phyloP scores from a whole-genome alignment of 2,888 invertebrate genomes.

The Lycocerus yunnanus region DNA sequence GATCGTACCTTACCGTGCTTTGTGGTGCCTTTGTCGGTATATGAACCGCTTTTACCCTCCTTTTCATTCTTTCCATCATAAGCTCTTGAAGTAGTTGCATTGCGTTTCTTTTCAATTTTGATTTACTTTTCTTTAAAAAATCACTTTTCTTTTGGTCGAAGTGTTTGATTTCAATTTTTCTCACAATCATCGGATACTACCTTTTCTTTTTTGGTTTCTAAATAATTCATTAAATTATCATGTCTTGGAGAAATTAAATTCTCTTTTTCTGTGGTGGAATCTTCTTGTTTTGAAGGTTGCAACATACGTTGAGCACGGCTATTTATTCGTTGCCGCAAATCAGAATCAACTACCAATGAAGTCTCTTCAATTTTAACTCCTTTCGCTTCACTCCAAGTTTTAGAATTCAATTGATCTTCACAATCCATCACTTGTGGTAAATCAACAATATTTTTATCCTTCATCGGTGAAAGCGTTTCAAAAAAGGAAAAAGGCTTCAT shows the following conservation, averaged over 20 bases:
- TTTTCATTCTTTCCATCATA: not conserved
- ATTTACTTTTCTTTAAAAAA: not conserved
- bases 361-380: no score
- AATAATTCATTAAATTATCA: not conserved
- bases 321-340: no score
- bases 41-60: not conserved
- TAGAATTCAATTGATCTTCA: not conserved
- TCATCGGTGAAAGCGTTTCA: not conserved
- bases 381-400: not conserved
- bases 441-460: not conserved
- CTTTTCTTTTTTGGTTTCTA: not conserved
- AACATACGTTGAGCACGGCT: not conserved
- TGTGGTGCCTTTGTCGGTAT: not conserved
- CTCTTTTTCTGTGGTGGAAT: not conserved
- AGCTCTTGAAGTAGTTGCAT: not conserved
- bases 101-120: not conserved
- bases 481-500: not conserved
- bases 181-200: not conserved
- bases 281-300: no score
- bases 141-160: not conserved
- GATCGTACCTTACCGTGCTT: not conserved
- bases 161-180: not conserved
- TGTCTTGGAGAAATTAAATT: not conserved
- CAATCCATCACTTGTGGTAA: not conserved
- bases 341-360: no score